Percentiles rank a stretch among this genome's conserved stretches.
phyloP scores from a whole-genome alignment of 2,888 invertebrate species.

The Hylaea fasciaria region DNA sequence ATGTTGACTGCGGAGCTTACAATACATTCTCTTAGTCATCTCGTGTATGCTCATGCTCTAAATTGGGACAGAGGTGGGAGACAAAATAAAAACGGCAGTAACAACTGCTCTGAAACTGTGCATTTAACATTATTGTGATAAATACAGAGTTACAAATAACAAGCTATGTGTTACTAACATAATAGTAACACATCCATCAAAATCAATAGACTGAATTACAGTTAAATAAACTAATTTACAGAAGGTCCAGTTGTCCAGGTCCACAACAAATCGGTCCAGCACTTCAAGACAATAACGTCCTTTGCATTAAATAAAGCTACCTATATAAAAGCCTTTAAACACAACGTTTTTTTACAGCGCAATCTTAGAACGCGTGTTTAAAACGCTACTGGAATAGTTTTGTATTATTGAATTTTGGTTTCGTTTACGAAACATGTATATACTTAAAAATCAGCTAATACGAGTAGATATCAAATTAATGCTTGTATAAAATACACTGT shows the following conservation, averaged over 20 bases:
- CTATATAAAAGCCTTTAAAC: slow-evolving; percentile 29
- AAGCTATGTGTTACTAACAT: no score
- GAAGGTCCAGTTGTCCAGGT: not conserved
- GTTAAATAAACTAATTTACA: not conserved
- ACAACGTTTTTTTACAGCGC: no score
- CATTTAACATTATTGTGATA: no score
- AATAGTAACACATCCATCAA: not conserved
- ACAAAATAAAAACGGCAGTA: slow-evolving; percentile 8
- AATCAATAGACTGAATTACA: not conserved
- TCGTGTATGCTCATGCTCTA: slow-evolving; percentile 12
- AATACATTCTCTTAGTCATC: slow-evolving; percentile 34
- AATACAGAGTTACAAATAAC: no score
- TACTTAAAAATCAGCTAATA: no score
- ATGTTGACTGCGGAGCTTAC: slow-evolving; percentile 19
- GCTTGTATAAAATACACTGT: no score
- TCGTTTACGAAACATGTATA: no score
- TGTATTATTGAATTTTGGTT: no score
- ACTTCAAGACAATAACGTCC: slow-evolving; percentile 54
- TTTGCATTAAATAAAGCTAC: slow-evolving; percentile 55
- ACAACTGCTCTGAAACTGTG: not conserved
- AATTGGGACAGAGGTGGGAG: slow-evolving; percentile 13
- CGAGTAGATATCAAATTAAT: no score
- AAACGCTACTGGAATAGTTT: no score
- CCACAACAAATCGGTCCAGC: slow-evolving; percentile 13
- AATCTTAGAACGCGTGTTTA: no score